A percentile compares a stretch with the other conserved stretches of the same genome.
Conservation (phyloP, 1,140 invertebrate species). For the Mesaphorura yosii region DNA sequence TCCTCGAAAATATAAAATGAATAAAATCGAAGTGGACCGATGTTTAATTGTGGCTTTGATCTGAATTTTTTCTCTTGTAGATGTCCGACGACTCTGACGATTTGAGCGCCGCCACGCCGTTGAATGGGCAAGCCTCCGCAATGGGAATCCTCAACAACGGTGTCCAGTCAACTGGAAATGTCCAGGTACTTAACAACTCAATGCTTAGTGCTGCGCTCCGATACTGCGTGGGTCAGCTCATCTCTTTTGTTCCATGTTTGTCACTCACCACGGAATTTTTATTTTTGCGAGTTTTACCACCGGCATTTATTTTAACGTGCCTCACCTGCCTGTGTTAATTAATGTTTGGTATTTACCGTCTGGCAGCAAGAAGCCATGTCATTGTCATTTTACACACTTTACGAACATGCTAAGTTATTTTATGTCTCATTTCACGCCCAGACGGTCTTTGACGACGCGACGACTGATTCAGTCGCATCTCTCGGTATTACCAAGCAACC, state of each 20-base stretch:
- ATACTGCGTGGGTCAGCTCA: background rate
- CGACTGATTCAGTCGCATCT: too few species aligned
- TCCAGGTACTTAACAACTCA: slow-evolving; percentile 30
- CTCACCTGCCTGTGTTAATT: background rate
- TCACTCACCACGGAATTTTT: too few species aligned
- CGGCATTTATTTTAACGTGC: too few species aligned
- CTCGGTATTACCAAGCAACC: too few species aligned
- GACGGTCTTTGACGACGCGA: too few species aligned
- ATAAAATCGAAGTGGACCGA: too few species aligned
- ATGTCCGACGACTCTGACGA: slow-evolving; percentile 28
- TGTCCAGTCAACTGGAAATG: slow-evolving; percentile 29
- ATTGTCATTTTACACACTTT: background rate
- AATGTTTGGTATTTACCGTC: background rate
- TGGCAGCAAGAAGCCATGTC: background rate
- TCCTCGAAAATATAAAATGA: too few species aligned
- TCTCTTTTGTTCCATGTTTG: slow-evolving; percentile 7
- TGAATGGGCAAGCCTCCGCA: slow-evolving; percentile 18
- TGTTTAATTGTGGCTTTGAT: too few species aligned
- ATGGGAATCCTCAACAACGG: slow-evolving; percentile 30
- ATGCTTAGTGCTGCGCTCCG: slow-evolving; percentile 8
- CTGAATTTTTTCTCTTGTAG: slow-evolving; percentile 16
- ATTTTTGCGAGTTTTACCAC: too few species aligned
- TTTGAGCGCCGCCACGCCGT: slow-evolving; percentile 4
- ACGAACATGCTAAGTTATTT: too few species aligned
- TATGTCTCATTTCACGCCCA: too few species aligned